These are phyloP conservation scores for Melitaea athalia DNA, from an alignment of 2,888 invertebrate genomes.

Conservation along the genomic window DNA sequence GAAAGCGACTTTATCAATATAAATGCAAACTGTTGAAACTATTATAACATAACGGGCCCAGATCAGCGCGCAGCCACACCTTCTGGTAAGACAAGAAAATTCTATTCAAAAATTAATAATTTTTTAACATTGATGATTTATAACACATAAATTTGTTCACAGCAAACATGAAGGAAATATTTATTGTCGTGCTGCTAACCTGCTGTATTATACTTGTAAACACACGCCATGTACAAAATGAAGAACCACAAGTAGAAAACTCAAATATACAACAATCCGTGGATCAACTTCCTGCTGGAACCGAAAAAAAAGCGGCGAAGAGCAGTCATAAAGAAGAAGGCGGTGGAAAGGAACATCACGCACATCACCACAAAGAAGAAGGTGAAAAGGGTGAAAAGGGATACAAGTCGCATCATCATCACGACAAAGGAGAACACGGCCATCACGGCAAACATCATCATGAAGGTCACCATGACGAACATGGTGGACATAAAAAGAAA, in stretches of 20 bases:
- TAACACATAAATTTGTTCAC: slow-evolving; percentile 35
- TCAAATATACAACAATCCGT: slow-evolving; percentile 32
- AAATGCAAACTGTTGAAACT: slow-evolving; percentile 71
- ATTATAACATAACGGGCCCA: slow-evolving; percentile 65
- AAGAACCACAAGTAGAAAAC: slow-evolving; percentile 39
- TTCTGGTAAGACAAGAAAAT: slow-evolving; percentile 49
- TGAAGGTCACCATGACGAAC: slow-evolving; percentile 88
- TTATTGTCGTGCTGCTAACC: slow-evolving; percentile 58
- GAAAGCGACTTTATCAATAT: slow-evolving; percentile 75
- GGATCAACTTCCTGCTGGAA: slow-evolving; percentile 78
- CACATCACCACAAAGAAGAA: slow-evolving; percentile 86
- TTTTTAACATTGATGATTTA: neutral
- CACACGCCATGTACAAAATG: slow-evolving; percentile 64
- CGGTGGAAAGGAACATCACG: slow-evolving; percentile 87
- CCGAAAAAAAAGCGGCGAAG: slow-evolving; percentile 74
- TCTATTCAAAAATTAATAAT: slow-evolving; percentile 13
- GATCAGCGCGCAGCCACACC: slow-evolving; percentile 57
- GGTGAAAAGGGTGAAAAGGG: slow-evolving; percentile 91
- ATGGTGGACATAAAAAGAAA: slow-evolving; percentile 90
- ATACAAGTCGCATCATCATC: slow-evolving; percentile 88
- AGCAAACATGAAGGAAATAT: slow-evolving; percentile 64
- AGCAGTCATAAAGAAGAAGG: slow-evolving; percentile 83
- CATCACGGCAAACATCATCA: slow-evolving; percentile 90
- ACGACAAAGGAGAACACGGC: slow-evolving; percentile 90
- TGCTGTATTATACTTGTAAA: slow-evolving; percentile 55